Base-by-base conservation (phyloP, 2,888 invertebrate genomes). In the Lasius fuliginosus region DNA sequence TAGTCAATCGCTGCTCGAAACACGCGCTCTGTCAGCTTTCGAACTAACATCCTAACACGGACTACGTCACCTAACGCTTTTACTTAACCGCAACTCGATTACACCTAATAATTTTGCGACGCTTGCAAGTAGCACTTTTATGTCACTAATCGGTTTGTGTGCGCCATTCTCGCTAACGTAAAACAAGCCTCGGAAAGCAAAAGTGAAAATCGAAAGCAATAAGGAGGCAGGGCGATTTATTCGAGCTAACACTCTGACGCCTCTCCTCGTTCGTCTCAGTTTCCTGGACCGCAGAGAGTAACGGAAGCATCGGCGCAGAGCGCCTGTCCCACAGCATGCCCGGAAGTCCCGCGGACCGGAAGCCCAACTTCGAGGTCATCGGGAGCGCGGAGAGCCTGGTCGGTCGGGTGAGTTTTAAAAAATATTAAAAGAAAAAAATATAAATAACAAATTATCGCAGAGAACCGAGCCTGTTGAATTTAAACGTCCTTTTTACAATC, bases 301-400 rank as follows among this genome's bases (percentile, higher is more conserved):
- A 96, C 93, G 96, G 96, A 86, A 96, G 96, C 92, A 95, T 95
- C 92, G 92, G 92, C 84, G 96, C 95, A 88, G 96, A 97, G 92
- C 96, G 97, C 86, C 95, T 97, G 92, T 96, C 97, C 87, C 97
- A 97, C 94, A 97, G 97, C 90, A 95, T 97, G 92, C 97, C 97
- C 82, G 97, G 97, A 90, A 97, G 96, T 95, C 97, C 97, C 83
- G 96, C 96, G 87, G 97, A 97, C 93, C 95, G 96, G 89, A 96
- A 96, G 92, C 96, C 96, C 84, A 96, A 96, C 92, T 97, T 97
- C 92, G 98, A 98, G 93, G 97, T 98, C 82, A 97, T 98, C 93
- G 98, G 99, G 87, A 98, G 99, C 90, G 99, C 99, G 62, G 99
- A 99, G 95, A 99, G 98, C 95, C 96, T 99, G 88, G 99, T 99